A percentile compares a stretch with the other conserved stretches of the same genome.
phyloP scores from a whole-genome alignment of 1,140 invertebrate species.

The Hylaeus volcanicus region DNA sequence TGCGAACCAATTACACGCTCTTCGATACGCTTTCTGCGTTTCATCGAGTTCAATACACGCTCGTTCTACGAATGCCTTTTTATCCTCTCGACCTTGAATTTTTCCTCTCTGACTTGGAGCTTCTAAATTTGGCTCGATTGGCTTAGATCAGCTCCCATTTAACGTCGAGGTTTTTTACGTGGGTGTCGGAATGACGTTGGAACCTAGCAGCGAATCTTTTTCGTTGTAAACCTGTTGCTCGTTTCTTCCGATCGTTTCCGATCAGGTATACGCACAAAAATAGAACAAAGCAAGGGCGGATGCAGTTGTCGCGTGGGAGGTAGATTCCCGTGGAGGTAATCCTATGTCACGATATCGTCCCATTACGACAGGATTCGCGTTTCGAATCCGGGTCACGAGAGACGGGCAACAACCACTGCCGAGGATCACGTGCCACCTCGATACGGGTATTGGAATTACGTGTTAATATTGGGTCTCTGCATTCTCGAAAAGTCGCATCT shows the following conservation, averaged over 20 bases:
- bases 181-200: slow-evolving; percentile 15
- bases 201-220: background rate
- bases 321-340: slow-evolving; percentile 37
- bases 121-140: background rate
- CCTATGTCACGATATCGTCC: slow-evolving; percentile 41
- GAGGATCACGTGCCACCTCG: slow-evolving; percentile 29
- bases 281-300: too few relatives aligned
- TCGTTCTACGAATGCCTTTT: background rate
- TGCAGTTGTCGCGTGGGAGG: slow-evolving; percentile 42
- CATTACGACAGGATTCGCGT: slow-evolving; percentile 45
- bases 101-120: background rate
- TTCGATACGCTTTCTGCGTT: slow-evolving; percentile 36
- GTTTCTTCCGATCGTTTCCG: background rate
- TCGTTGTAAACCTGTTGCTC: slow-evolving; percentile 21
- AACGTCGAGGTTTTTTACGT: background rate
- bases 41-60: background rate
- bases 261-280: slow-evolving; percentile 13
- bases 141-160: too few relatives aligned
- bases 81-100: background rate
- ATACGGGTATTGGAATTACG: slow-evolving; percentile 13
- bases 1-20: background rate
- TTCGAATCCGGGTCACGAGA: slow-evolving; percentile 62
- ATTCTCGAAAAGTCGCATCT: background rate
- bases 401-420: background rate
- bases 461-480: background rate